phyloP scores from a whole-genome alignment of 2,113 vertebrate species.

The Dipodomys stephensi region DNA sequence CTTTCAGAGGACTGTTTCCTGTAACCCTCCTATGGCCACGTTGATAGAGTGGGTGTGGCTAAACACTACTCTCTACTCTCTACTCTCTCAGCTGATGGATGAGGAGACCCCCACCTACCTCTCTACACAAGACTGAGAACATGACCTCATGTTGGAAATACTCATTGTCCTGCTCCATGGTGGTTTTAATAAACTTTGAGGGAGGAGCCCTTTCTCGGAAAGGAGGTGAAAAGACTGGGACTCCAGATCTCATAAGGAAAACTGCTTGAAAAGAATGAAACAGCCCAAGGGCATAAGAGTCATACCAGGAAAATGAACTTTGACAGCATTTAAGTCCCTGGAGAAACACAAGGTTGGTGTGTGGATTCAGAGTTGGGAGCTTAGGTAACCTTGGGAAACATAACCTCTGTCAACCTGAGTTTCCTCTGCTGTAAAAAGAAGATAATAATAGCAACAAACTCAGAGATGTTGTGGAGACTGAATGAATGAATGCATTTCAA shows the following conservation, averaged over 20 bases:
- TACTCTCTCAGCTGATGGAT: background rate
- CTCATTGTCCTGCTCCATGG: background rate
- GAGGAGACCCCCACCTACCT: background rate
- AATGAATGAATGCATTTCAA: background rate
- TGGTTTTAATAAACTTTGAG: background rate
- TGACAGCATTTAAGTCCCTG: conserved; percentile 9
- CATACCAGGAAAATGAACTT: conserved; percentile 21
- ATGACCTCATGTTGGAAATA: background rate
- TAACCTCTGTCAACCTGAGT: conserved; percentile 9
- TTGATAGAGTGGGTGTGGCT: background rate
- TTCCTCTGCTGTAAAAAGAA: conserved; percentile 18
- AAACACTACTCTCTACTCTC: background rate
- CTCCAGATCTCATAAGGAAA: background rate
- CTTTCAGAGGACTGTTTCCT: background rate
- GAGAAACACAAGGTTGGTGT: background rate
- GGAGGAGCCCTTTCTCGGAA: background rate
- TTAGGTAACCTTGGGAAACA: background rate
- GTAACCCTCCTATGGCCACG: background rate
- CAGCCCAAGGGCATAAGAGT: background rate
- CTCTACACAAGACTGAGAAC: background rate
- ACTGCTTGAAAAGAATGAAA: background rate
- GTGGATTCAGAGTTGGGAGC: background rate
- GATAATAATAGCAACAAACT: background rate
- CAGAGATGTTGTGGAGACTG: background rate
- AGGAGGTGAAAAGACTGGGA: background rate